Base-by-base conservation (phyloP, 2,797 vertebrate species). In the Pitangus sulphuratus region DNA sequence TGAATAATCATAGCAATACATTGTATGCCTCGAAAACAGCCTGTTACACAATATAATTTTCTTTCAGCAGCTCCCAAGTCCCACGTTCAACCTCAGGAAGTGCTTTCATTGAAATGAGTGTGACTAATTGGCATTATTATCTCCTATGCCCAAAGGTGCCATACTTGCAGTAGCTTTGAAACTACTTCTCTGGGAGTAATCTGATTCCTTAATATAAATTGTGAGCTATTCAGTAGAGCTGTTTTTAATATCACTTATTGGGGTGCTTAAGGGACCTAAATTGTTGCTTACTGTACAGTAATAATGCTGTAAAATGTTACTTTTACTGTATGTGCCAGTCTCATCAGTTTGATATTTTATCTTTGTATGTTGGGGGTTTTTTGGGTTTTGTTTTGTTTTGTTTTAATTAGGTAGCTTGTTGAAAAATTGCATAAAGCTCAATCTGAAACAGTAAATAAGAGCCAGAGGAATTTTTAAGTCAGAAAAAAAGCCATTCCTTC, bases 111-210 rank as follows among this genome's bases (percentile, higher is more conserved):
- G 61, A 84, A 78, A 81, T 40, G 47, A 79, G 17, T 6, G 37
- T 65, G 61, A 78, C 84, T 95, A 80, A 92, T 89, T 87, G 61
- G 69, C 84, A 75, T 56, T 33, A 72, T 83, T 92, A 74, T 88
- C 76, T 93, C 0, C 0, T 30, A 21, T 93, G 92, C 84, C 91
- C 87, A 72, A 93, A 93, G 89, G 82, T 93, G 75, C 50, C 82
- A 68, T 53, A 47, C 35, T 60, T 65, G 53, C 45, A 81, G n/a
- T 74, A 35, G n/a, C 37, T 72, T 62, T 57, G 60, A 71, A 95
- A 85, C 57, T n/a, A 25, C 40, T 75, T 53, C 28, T 78, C 70
- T 44, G 42, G 37, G 26, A 51, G 40, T 60, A 30, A 68, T 53
- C 75, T n/a, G 31, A 15, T 70, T 66, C 42, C 28, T 44, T 83